These are phyloP conservation scores for Teleogryllus oceanicus DNA, from an alignment of 2,888 invertebrate species.

Conservation along the genomic window DNA sequence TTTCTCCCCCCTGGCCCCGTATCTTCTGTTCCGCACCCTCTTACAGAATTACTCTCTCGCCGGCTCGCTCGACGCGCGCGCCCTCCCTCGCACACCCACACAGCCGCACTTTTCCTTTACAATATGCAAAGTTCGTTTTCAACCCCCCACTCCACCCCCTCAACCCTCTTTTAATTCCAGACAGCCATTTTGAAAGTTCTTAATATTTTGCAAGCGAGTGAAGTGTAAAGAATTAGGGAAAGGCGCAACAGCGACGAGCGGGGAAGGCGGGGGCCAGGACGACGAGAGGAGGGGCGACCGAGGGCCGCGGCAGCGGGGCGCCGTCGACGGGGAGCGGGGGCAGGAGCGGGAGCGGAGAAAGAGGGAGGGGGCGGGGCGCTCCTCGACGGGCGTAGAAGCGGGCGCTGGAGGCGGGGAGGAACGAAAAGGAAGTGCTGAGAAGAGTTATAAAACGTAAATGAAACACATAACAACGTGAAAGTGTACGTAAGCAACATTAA, in stretches of 20 bases:
- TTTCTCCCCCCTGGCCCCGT: constrained; percentile 22
- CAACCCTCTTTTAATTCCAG: constrained; percentile 37
- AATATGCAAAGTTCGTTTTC: constrained; percentile 37
- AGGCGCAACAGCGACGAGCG: constrained; percentile 18
- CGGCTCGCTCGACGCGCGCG: neutral
- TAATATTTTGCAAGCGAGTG: constrained; percentile 37
- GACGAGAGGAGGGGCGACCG: constrained; percentile 1
- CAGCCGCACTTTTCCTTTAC: constrained; percentile 30
- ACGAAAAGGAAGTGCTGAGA: constrained; percentile 26
- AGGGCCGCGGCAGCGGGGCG: neutral
- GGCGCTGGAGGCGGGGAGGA: constrained; percentile 12
- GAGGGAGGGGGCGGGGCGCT: neutral
- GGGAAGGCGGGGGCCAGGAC: neutral
- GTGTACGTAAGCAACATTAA: constrained; percentile 26
- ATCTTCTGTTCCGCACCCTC: constrained; percentile 27
- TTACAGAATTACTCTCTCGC: constrained; percentile 22
- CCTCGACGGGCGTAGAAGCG: constrained; percentile 2
- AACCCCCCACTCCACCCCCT: constrained; percentile 28
- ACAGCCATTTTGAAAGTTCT: constrained; percentile 39
- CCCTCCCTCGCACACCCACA: constrained; percentile 23
- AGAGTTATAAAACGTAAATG: constrained; percentile 33
- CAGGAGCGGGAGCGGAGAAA: neutral
- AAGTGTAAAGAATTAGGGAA: constrained; percentile 30
- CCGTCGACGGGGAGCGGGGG: neutral
- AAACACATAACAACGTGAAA: constrained; percentile 29